Evolutionary conservation across 2,113 vertebrate genomes (phyloP).

Genomic region (Drymodes brunneopygia): DNA sequence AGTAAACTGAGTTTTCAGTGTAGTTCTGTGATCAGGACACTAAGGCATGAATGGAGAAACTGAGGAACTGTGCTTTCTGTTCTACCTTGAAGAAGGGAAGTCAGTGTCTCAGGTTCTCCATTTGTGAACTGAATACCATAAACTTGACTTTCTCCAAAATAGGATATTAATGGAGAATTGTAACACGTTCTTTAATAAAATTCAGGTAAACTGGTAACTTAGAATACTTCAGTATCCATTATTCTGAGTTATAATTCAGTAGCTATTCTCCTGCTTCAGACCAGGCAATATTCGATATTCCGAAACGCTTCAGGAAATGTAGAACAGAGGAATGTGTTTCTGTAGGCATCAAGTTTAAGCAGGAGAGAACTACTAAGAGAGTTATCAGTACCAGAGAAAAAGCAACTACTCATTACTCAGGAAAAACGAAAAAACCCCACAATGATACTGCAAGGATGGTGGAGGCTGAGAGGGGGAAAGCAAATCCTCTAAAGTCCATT

Average conservation of each 20-base stretch:
- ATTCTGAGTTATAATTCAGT: neutral
- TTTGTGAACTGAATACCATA: neutral
- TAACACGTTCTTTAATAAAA: neutral
- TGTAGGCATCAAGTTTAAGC: neutral
- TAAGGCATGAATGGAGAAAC: neutral
- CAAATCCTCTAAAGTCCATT: neutral
- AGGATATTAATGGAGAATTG: neutral
- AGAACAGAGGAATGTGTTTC: neutral
- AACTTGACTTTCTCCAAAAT: neutral
- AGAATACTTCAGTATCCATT: neutral
- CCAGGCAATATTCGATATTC: neutral
- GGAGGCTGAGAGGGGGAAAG: neutral
- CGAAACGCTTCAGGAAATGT: neutral
- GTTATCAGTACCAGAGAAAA: neutral
- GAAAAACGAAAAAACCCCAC: neutral
- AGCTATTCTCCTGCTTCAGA: neutral
- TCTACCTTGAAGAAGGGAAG: neutral
- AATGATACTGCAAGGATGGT: neutral
- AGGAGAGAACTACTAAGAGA: neutral
- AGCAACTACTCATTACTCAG: neutral
- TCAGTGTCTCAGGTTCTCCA: neutral
- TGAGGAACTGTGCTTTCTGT: neutral
- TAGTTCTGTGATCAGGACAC: neutral
- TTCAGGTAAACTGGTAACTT: neutral
- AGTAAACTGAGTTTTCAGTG: neutral